Percentiles rank a stretch among this genome's conserved stretches.
Evolutionary conservation across 2,888 invertebrate species (phyloP).

Genomic region (Agonopterix heracliana): DNA sequence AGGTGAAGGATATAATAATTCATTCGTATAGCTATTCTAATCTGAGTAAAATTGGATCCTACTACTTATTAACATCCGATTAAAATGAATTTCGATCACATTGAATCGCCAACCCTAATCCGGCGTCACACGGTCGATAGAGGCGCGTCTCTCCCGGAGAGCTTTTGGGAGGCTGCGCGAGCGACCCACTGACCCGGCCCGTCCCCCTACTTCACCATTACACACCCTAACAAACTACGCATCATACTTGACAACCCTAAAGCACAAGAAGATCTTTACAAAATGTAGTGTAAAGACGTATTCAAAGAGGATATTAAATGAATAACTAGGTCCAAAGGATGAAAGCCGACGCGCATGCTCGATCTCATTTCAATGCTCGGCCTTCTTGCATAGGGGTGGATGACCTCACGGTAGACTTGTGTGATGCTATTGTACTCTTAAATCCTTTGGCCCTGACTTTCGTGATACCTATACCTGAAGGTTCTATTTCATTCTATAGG

Average conservation of each 20-base stretch:
- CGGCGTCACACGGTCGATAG: slow-evolving; percentile 69
- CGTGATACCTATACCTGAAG: slow-evolving; percentile 2
- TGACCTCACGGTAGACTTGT: slow-evolving; percentile 27
- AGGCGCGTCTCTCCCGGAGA: slow-evolving; percentile 67
- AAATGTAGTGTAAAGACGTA: background rate
- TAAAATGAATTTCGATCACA: background rate
- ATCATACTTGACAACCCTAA: slow-evolving; percentile 36
- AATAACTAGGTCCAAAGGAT: slow-evolving; percentile 13
- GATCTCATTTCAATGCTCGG: slow-evolving; percentile 28
- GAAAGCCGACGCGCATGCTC: slow-evolving; percentile 36
- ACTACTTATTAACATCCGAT: too few relatives aligned
- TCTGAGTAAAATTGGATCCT: too few relatives aligned
- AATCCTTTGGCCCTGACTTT: slow-evolving; percentile 9
- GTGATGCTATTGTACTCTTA: slow-evolving; percentile 16
- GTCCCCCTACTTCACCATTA: slow-evolving; percentile 40
- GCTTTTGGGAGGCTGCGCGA: slow-evolving; percentile 73
- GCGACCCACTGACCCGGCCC: slow-evolving; percentile 80
- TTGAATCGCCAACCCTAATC: slow-evolving; percentile 50
- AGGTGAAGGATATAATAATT: too few relatives aligned
- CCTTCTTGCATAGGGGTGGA: slow-evolving; percentile 25
- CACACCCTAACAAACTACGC: slow-evolving; percentile 30
- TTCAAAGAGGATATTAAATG: slow-evolving; percentile 9
- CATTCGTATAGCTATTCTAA: too few relatives aligned
- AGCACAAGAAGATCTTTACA: slow-evolving; percentile 15
- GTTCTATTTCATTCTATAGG: background rate